These are phyloP conservation scores for Chiroxiphia lanceolata DNA, from an alignment of 2,797 vertebrate genomes.

Conservation along the genomic window DNA sequence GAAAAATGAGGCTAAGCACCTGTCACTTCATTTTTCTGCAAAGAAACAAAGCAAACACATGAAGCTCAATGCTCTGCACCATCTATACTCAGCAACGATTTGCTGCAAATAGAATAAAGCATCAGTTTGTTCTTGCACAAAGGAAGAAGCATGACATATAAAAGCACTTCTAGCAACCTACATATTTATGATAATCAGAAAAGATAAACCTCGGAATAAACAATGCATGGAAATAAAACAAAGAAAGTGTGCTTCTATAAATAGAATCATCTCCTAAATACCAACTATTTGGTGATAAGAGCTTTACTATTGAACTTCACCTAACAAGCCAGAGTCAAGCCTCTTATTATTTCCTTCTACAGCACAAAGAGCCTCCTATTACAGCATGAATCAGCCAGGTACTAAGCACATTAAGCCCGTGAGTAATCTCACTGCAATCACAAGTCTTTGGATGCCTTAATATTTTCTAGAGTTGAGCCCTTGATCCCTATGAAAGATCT, in stretches of 20 bases:
- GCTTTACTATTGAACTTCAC: not conserved
- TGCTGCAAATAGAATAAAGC: slow-evolving; percentile 31
- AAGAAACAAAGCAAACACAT: slow-evolving; percentile 60
- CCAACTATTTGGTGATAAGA: not conserved
- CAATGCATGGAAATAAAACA: not conserved
- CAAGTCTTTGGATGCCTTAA: not conserved
- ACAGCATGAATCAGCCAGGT: slow-evolving; percentile 25
- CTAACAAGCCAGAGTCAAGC: not conserved
- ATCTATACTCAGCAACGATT: slow-evolving; percentile 32
- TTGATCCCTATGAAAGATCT: not conserved
- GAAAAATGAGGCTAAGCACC: slow-evolving; percentile 72
- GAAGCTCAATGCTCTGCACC: slow-evolving; percentile 14
- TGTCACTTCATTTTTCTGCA: slow-evolving; percentile 68
- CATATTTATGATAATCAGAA: slow-evolving; percentile 27
- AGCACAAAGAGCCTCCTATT: slow-evolving; percentile 12
- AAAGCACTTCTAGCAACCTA: slow-evolving; percentile 12
- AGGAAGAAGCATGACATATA: not conserved
- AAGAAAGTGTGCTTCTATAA: not conserved
- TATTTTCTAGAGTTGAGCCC: not conserved
- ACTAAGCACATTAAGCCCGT: not conserved
- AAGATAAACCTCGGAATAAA: slow-evolving; percentile 5
- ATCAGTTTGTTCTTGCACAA: not conserved
- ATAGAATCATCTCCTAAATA: not conserved
- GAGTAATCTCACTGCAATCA: slow-evolving; percentile 26
- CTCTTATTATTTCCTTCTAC: not conserved